phyloP scores from a whole-genome alignment of 2,797 vertebrate species.

The Urophycis tenuis region DNA sequence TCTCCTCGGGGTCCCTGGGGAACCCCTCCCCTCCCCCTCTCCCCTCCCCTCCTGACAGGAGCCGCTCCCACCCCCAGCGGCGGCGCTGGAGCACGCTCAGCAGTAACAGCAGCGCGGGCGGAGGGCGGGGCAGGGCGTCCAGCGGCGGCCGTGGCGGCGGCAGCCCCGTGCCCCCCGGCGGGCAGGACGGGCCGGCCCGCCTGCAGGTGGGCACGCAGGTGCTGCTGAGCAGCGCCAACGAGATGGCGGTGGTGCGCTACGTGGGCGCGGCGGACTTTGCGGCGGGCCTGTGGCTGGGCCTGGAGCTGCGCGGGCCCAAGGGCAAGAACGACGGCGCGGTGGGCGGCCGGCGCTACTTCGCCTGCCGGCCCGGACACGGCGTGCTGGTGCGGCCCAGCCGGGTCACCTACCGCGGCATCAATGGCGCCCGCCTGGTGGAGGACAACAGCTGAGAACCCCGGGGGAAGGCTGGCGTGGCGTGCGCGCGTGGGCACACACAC shows the following conservation, averaged over 20 bases:
- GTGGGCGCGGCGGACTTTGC: constrained; percentile 87
- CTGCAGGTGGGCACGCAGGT: constrained; percentile 89
- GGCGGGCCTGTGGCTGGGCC: constrained; percentile 84
- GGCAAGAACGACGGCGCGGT: constrained; percentile 91
- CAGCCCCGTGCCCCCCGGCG: constrained; percentile 31
- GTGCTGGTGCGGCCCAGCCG: constrained; percentile 89
- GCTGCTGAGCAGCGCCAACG: constrained; percentile 86
- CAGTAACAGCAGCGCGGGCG: constrained; percentile 31
- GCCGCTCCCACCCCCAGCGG: constrained; percentile 67
- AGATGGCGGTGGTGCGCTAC: constrained; percentile 89
- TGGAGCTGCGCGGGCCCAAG: constrained; percentile 84
- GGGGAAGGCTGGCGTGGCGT: background rate
- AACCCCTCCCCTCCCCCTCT: background rate
- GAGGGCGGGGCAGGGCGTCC: constrained; percentile 12
- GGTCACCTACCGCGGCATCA: constrained; percentile 90
- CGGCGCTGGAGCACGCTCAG: constrained; percentile 79
- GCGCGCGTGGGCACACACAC: too few relatives aligned
- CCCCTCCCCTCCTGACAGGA: constrained; percentile 61
- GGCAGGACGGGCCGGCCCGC: constrained; percentile 61
- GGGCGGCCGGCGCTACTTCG: constrained; percentile 84
- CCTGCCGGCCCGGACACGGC: constrained; percentile 78
- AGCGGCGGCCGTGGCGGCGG: constrained; percentile 17
- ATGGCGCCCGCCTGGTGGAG: constrained; percentile 80
- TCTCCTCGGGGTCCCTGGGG: too few relatives aligned
- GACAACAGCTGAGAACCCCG: constrained; percentile 65